Evolutionary conservation across 2,113 vertebrate species (phyloP).

Genomic region (Oophaga pumilio): DNA sequence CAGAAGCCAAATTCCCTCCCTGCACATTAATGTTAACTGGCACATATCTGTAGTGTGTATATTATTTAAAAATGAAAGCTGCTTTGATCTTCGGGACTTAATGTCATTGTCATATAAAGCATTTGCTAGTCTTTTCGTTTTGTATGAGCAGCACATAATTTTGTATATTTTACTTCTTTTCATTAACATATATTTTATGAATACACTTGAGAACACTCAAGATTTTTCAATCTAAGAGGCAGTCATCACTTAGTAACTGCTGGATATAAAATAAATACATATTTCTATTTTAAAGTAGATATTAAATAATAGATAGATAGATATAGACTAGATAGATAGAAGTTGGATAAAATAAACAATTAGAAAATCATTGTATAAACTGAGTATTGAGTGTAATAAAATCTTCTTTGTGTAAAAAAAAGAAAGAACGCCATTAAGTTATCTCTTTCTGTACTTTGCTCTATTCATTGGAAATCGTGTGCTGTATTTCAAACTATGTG

Average conservation of each 20-base stretch:
- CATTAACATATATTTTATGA: conserved; percentile 20
- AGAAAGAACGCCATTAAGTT: background rate
- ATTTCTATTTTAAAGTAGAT: background rate
- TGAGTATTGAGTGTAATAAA: background rate
- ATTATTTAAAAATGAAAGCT: conserved; percentile 51
- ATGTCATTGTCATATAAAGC: conserved; percentile 46
- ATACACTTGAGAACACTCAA: conserved; percentile 41
- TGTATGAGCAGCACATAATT: background rate
- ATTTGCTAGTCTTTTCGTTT: background rate
- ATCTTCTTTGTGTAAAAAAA: background rate
- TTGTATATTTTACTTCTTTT: background rate
- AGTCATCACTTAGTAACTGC: background rate
- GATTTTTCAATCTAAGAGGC: background rate
- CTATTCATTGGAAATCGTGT: background rate
- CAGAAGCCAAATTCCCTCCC: conserved; percentile 78
- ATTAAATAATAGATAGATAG: background rate
- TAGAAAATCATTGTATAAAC: background rate
- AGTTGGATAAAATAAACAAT: no score
- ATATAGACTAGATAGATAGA: background rate
- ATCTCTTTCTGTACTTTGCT: background rate
- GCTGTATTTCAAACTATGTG: background rate
- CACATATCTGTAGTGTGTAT: conserved; percentile 67
- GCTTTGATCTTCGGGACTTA: conserved; percentile 35
- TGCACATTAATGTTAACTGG: conserved; percentile 71
- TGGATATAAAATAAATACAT: background rate